Conservation (phyloP, 2,113 vertebrate genomes). For the Ifrita kowaldi region DNA sequence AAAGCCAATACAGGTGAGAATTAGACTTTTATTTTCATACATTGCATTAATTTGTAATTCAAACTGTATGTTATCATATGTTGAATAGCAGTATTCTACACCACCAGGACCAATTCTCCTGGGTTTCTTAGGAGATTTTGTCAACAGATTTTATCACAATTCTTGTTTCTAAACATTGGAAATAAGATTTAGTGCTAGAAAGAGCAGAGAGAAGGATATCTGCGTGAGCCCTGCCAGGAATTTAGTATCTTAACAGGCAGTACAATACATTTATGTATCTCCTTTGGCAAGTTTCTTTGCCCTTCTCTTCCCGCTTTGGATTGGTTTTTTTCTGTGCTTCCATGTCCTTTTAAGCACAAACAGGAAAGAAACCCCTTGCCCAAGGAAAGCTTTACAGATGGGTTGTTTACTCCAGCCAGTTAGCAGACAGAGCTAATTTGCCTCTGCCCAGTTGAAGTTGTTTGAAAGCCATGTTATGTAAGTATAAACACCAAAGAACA, state of each 20-base stretch:
- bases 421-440: not conserved
- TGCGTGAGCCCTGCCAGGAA: not conserved
- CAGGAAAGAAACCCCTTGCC: not conserved
- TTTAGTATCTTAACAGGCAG: not conserved
- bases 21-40: not conserved
- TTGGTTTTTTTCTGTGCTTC: not conserved
- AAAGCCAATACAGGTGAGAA: not conserved
- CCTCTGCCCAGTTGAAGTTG: not conserved
- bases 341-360: not conserved
- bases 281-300: not conserved
- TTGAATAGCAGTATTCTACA: not conserved
- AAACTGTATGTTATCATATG: not conserved
- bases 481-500: not conserved
- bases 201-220: not conserved
- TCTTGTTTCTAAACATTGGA: not conserved
- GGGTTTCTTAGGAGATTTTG: not conserved
- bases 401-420: not conserved
- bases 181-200: not conserved
- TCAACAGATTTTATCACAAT: not conserved
- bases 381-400: not conserved
- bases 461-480: not conserved
- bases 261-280: not conserved
- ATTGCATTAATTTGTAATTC: not conserved
- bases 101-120: not conserved
- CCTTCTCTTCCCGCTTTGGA: not conserved